These are phyloP conservation scores for Clarias macrocephalus DNA, from an alignment of 2,113 vertebrate genomes.

Conservation along the genomic window DNA sequence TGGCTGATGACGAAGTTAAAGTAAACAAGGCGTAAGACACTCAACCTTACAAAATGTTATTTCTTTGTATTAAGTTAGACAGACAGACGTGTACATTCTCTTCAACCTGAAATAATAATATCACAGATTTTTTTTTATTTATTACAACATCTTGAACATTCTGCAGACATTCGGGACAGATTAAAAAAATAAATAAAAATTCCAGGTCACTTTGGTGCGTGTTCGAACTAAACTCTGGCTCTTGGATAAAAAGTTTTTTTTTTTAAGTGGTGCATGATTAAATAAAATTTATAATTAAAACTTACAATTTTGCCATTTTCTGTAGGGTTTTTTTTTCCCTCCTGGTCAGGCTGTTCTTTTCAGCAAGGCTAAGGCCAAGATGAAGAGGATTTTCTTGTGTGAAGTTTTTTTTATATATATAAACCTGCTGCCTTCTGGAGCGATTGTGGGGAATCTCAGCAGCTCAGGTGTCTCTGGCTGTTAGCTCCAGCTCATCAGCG, in stretches of 20 bases:
- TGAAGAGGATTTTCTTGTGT: not conserved
- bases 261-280: not conserved
- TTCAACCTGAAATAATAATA: no score
- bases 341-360: not conserved
- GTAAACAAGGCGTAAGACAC: no score
- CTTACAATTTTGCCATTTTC: not conserved
- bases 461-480: conserved; percentile 11
- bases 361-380: not conserved
- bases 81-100: no score
- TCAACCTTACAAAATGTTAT: no score
- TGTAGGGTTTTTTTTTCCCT: not conserved
- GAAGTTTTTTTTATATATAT: not conserved
- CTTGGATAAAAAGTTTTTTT: not conserved
- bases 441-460: not conserved
- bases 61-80: no score
- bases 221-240: not conserved
- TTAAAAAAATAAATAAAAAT: no score
- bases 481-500: not conserved
- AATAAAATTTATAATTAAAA: not conserved
- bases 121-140: no score
- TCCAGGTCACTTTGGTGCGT: not conserved
- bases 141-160: not conserved
- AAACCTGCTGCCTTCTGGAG: not conserved
- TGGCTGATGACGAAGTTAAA: no score
- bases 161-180: no score